A percentile compares a stretch with the other conserved stretches of the same genome.
These are phyloP conservation scores for Peromyscus melanophrys DNA, from an alignment of 2,797 vertebrate genomes.

Conservation along the genomic window DNA sequence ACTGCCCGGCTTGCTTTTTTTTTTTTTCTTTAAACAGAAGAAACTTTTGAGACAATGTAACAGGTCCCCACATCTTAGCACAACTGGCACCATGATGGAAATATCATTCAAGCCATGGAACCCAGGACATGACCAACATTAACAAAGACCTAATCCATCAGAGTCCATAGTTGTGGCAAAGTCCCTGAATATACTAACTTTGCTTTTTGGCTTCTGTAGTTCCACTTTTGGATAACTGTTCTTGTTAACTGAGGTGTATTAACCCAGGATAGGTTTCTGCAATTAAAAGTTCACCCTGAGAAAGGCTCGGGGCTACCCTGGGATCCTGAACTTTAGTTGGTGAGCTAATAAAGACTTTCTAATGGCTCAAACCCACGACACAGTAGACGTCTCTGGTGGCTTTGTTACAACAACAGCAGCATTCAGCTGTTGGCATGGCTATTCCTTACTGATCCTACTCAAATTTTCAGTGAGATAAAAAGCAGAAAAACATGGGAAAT, in stretches of 20 bases:
- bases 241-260: background rate
- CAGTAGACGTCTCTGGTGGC: background rate
- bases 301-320: no score
- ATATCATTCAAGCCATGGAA: background rate
- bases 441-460: background rate
- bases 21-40: no score
- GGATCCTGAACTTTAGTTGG: background rate
- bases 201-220: background rate
- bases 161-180: background rate
- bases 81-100: background rate
- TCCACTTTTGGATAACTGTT: background rate
- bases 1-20: no score
- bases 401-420: background rate
- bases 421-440: background rate
- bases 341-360: background rate
- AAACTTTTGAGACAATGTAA: background rate
- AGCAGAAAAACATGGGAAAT: background rate
- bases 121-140: background rate
- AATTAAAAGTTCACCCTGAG: background rate
- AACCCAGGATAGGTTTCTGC: background rate
- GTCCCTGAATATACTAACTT: no score
- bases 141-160: background rate
- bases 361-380: background rate
- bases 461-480: background rate
- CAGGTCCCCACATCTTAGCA: background rate